Evolutionary conservation across 2,888 invertebrate genomes (phyloP).

Genomic region (Troides oblongomaculatus): DNA sequence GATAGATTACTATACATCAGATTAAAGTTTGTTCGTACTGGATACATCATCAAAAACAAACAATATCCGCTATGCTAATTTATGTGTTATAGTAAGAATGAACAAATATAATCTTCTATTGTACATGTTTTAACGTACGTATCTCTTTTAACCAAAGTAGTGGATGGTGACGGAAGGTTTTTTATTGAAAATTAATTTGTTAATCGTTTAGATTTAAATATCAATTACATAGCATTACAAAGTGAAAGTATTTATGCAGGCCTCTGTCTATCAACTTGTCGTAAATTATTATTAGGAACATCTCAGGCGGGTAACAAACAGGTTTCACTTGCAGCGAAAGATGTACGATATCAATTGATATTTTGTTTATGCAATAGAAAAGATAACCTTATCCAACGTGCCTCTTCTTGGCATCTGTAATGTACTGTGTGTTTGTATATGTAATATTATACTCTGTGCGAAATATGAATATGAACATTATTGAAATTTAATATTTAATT

Average conservation of each 20-base stretch:
- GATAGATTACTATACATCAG: too few species aligned
- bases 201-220: background rate
- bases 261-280: background rate
- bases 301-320: background rate
- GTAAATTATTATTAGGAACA: background rate
- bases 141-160: background rate
- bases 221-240: background rate
- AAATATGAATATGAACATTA: too few species aligned
- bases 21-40: too few species aligned
- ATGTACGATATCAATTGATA: background rate
- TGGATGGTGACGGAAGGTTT: background rate
- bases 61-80: too few species aligned
- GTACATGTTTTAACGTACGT: too few species aligned
- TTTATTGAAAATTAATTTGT: background rate
- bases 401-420: background rate
- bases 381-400: background rate
- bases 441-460: too few species aligned
- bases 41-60: too few species aligned
- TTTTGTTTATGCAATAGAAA: background rate
- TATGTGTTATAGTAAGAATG: too few species aligned
- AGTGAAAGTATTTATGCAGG: background rate
- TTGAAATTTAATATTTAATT: too few species aligned
- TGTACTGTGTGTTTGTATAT: too few species aligned
- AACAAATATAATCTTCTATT: too few species aligned
- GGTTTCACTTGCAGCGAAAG: constrained; percentile 1